Evolutionary conservation across 2,113 vertebrate species (phyloP).

Genomic region (Microcebus jonahi): DNA sequence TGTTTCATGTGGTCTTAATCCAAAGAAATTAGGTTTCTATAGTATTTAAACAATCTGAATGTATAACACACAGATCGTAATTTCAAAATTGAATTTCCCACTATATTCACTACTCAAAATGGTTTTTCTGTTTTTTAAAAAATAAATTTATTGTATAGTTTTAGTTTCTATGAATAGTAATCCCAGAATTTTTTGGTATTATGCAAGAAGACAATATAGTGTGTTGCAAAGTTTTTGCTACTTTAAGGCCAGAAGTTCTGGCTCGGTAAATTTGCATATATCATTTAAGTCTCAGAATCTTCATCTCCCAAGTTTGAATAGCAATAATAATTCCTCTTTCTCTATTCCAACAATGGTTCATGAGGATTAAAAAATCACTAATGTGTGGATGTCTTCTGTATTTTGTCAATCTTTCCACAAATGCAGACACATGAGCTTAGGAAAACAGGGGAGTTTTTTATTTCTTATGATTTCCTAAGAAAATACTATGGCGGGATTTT

Average conservation of each 20-base stretch:
- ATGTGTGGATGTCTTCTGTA: neutral
- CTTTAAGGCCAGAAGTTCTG: neutral
- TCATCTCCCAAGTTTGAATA: neutral
- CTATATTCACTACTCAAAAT: neutral
- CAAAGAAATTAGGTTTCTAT: neutral
- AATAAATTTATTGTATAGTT: neutral
- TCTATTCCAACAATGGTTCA: neutral
- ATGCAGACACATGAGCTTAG: neutral
- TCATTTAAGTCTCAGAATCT: neutral
- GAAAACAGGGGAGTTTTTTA: neutral
- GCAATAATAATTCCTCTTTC: neutral
- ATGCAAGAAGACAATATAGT: neutral
- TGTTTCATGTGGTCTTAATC: neutral
- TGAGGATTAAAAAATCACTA: neutral
- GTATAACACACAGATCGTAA: neutral
- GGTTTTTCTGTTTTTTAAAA: neutral
- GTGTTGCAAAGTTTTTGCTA: neutral
- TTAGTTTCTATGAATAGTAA: neutral
- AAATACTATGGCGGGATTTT: neutral
- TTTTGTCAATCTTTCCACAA: neutral
- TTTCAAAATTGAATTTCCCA: neutral
- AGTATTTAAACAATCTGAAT: neutral
- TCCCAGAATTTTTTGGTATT: neutral
- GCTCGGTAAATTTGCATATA: neutral
- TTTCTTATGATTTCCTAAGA: neutral